Conservation (phyloP, 1,140 invertebrate species). For the Cheumatopsyche charites region DNA sequence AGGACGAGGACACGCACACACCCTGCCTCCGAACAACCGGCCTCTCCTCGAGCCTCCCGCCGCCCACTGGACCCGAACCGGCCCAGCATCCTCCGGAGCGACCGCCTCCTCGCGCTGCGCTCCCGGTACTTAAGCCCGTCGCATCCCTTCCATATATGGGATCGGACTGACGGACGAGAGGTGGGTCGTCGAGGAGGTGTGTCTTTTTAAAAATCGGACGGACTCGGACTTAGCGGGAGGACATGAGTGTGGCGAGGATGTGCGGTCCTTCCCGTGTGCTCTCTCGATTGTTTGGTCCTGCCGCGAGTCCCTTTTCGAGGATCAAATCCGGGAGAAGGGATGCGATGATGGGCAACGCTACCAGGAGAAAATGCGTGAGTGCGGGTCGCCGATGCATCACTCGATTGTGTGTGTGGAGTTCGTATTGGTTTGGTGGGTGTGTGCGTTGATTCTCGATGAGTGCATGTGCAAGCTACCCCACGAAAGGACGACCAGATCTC, state of each 20-base stretch:
- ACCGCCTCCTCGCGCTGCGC: conserved; percentile 6
- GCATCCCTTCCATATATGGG: conserved; percentile 47
- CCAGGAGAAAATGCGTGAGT: conserved; percentile 43
- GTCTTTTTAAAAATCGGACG: conserved; percentile 44
- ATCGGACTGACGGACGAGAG: neutral
- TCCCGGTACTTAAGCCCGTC: conserved; percentile 37
- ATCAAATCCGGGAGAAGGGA: conserved; percentile 46
- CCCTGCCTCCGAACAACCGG: neutral
- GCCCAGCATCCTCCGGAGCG: neutral
- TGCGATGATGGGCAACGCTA: conserved; percentile 46
- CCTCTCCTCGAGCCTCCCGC: neutral
- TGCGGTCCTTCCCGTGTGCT: neutral
- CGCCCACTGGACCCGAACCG: conserved; percentile 3
- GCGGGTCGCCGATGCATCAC: conserved; percentile 23
- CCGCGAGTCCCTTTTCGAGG: conserved; percentile 42
- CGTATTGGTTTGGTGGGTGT: neutral
- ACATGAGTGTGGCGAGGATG: conserved; percentile 33
- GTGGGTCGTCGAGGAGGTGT: neutral
- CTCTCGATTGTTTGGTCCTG: conserved; percentile 44
- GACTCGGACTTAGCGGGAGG: conserved; percentile 39
- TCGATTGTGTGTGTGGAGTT: neutral
- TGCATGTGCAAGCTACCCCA: neutral
- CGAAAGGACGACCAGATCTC: conserved; percentile 1
- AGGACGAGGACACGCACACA: neutral
- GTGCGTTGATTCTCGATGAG: conserved; percentile 12